Conservation (phyloP, 2,113 vertebrate species). For the Mustela lutreola region DNA sequence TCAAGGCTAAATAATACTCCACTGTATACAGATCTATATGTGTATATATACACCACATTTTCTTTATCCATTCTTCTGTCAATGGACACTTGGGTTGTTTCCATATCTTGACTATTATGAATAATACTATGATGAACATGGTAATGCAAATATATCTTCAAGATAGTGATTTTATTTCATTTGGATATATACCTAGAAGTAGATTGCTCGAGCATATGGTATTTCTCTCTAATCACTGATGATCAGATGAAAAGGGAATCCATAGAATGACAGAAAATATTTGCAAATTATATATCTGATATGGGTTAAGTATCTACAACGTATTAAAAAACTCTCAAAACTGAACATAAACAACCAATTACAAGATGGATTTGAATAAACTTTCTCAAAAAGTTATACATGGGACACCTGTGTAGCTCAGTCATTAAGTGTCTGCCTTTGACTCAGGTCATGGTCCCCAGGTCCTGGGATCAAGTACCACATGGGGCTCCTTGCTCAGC, state of each 20-base stretch:
- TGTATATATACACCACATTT: background rate
- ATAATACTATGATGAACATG: background rate
- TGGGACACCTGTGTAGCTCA: too few species aligned
- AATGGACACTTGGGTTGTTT: background rate
- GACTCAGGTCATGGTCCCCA: too few species aligned
- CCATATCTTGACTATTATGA: background rate
- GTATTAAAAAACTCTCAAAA: background rate
- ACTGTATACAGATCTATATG: background rate
- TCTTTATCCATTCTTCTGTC: background rate
- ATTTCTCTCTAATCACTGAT: background rate
- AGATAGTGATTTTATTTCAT: background rate
- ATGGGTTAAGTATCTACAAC: background rate
- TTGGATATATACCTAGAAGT: background rate
- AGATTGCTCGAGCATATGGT: background rate
- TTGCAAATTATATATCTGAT: background rate
- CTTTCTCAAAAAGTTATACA: background rate
- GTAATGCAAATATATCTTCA: background rate
- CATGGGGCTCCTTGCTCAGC: too few species aligned
- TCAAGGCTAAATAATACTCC: background rate
- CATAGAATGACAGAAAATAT: background rate
- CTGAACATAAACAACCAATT: background rate
- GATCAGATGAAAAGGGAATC: background rate
- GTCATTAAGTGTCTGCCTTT: too few species aligned
- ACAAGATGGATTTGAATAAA: background rate
- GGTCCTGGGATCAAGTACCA: too few species aligned